Conservation (phyloP, 2,888 invertebrate species). For the Rotaria sp. region DNA sequence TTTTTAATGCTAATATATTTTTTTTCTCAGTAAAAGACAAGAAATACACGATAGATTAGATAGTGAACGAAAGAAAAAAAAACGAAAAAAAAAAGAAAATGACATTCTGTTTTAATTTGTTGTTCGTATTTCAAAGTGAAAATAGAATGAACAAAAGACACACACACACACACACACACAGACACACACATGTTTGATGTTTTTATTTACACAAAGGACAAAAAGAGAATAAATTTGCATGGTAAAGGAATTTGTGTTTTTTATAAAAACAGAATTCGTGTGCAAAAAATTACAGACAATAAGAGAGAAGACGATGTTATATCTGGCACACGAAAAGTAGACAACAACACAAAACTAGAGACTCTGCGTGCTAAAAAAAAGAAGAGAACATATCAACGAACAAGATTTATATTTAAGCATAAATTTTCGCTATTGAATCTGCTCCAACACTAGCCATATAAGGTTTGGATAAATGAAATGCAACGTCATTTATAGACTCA, state of each 20-base stretch:
- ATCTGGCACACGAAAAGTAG: not conserved
- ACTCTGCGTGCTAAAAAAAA: conserved; percentile 1
- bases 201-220: not conserved
- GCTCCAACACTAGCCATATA: conserved; percentile 98
- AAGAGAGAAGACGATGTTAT: not conserved
- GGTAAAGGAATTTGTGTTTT: conserved; percentile 11
- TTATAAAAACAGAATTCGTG: conserved; percentile 24
- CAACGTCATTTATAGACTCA: conserved; percentile 95
- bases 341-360: conserved; percentile 3
- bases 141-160: not conserved
- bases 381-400: not conserved
- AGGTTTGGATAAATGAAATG: conserved; percentile 95
- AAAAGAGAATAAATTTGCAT: not conserved
- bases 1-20: conserved; percentile 23
- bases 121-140: not conserved
- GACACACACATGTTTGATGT: not conserved
- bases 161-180: not conserved
- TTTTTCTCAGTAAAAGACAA: conserved; percentile 21
- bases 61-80: conserved; percentile 1
- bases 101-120: conserved; percentile 16
- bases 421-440: conserved; percentile 96
- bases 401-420: conserved; percentile 56
- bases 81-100: not conserved
- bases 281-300: not conserved
- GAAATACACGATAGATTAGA: conserved; percentile 3